A percentile compares a stretch with the other conserved stretches of the same genome.
These are phyloP conservation scores for Proterorhinus semilunaris DNA, from an alignment of 2,113 vertebrate genomes.

Conservation along the genomic window DNA sequence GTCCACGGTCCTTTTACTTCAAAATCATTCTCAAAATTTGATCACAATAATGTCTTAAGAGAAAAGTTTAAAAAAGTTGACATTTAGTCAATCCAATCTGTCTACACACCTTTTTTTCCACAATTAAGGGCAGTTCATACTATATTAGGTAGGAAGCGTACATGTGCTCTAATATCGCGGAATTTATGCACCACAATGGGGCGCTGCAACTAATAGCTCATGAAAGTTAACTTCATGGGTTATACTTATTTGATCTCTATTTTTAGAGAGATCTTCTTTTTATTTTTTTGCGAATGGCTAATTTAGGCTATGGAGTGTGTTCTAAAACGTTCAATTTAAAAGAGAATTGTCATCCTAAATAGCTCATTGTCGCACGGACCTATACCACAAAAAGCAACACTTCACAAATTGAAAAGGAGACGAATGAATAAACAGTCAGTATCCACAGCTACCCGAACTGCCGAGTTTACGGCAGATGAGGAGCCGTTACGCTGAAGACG, in stretches of 20 bases:
- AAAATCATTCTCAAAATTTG: slow-evolving; percentile 14
- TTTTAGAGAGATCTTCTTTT: no score
- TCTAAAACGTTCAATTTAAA: no score
- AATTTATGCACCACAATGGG: slow-evolving; percentile 36
- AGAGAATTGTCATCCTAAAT: no score
- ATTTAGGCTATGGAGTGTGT: not conserved
- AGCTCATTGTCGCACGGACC: no score
- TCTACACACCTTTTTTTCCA: not conserved
- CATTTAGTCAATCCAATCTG: no score
- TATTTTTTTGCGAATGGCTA: not conserved
- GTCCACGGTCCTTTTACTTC: slow-evolving; percentile 9
- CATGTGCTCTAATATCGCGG: not conserved
- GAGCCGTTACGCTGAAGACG: not conserved
- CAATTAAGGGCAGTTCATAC: not conserved
- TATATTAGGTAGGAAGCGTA: not conserved
- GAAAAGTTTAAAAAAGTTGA: no score
- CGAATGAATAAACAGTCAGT: not conserved
- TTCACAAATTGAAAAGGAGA: not conserved
- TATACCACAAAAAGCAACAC: no score
- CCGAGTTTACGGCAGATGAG: not conserved
- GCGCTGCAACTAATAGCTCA: slow-evolving; percentile 29
- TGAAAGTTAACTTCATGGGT: slow-evolving; percentile 40
- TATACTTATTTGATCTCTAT: not conserved
- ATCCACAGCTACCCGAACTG: not conserved
- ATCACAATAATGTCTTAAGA: not conserved